A percentile compares a stretch with the other conserved stretches of the same genome.
These are phyloP conservation scores for Orchesella flavescens DNA, from an alignment of 2,888 invertebrate genomes.

Conservation along the genomic window DNA sequence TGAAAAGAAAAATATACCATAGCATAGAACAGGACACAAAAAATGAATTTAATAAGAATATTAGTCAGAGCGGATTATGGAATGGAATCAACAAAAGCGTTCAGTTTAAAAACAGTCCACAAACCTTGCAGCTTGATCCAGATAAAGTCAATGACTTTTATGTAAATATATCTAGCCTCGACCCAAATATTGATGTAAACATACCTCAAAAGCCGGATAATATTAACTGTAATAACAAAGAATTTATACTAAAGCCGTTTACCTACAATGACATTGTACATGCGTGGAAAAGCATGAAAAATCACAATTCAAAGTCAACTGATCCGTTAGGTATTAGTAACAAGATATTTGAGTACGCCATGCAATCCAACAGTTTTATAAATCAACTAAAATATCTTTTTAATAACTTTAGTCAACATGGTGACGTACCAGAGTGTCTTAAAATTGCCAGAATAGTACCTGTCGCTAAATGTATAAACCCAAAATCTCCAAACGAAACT, in stretches of 20 bases:
- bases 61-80: not conserved
- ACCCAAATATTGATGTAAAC: not conserved
- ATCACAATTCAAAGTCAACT: not conserved
- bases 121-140: not conserved
- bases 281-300: not conserved
- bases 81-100: not conserved
- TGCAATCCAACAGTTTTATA: not conserved
- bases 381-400: too few species aligned
- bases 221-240: not conserved
- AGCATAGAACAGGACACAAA: not conserved
- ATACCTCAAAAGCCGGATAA: not conserved
- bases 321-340: slow-evolving; percentile 7
- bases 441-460: too few species aligned
- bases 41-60: not conserved
- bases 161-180: not conserved
- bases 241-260: too few species aligned
- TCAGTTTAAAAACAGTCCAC: not conserved
- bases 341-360: too few species aligned
- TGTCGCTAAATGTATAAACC: too few species aligned
- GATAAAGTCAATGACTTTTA: slow-evolving; percentile 6
- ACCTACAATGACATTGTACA: too few species aligned
- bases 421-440: too few species aligned
- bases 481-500: too few species aligned
- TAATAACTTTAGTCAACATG: too few species aligned
- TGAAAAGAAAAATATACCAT: not conserved